phyloP scores from a whole-genome alignment of 2,113 vertebrate genomes.

The Phaetusa simplex region DNA sequence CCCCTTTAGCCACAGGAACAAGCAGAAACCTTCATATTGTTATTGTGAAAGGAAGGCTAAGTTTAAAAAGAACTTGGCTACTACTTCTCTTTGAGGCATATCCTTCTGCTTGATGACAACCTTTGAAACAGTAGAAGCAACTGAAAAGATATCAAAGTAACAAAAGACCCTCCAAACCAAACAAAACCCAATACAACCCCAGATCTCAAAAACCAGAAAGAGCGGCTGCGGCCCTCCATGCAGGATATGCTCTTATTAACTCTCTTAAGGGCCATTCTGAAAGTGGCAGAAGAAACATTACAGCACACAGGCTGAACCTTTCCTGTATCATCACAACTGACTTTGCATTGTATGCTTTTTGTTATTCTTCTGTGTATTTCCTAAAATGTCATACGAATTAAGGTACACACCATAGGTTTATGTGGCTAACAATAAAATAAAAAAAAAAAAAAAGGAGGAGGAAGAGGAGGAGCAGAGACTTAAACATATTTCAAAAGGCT shows the following conservation, averaged over 20 bases:
- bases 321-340: not conserved
- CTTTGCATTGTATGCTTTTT: not conserved
- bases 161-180: not conserved
- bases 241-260: not conserved
- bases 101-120: not conserved
- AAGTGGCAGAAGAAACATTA: not conserved
- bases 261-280: not conserved
- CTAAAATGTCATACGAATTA: not conserved
- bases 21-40: not conserved
- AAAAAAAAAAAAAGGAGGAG: not conserved
- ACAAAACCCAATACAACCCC: accelerated
- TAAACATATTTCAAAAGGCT: not conserved
- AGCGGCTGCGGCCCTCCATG: not conserved
- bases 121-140: not conserved
- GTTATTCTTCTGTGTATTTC: not conserved
- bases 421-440: not conserved
- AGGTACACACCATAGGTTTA: not conserved
- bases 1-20: not conserved
- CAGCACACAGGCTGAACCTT: not conserved
- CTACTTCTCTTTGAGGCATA: not conserved
- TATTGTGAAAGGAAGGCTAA: not conserved
- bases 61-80: not conserved
- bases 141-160: not conserved
- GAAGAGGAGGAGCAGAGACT: not conserved
- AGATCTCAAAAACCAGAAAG: not conserved